phyloP scores from a whole-genome alignment of 2,113 vertebrate genomes.

The Protobothrops mucrosquamatus region DNA sequence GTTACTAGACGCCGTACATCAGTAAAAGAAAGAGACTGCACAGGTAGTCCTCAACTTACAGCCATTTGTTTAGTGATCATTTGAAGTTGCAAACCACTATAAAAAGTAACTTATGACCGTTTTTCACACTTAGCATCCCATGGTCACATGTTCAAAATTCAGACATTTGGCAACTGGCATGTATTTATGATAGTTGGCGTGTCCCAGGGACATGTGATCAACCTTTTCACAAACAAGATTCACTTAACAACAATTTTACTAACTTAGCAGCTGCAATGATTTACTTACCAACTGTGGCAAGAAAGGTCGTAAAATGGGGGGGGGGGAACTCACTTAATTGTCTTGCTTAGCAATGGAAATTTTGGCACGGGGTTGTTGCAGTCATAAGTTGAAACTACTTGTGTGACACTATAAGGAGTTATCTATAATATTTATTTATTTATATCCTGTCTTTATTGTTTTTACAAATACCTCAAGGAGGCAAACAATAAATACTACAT shows the following conservation, averaged over 20 bases:
- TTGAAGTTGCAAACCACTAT: neutral
- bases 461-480: neutral
- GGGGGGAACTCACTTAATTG: neutral
- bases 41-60: neutral
- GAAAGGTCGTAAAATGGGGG: neutral
- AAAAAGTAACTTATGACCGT: neutral
- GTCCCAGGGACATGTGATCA: neutral
- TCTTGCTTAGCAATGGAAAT: neutral
- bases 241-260: neutral
- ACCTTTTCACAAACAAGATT: neutral
- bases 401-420: neutral
- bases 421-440: neutral
- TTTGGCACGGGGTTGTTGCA: too few relatives aligned
- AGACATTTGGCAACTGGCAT: neutral
- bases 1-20: neutral
- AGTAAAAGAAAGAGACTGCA: neutral
- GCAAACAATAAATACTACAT: too few relatives aligned
- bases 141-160: neutral
- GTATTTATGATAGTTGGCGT: neutral
- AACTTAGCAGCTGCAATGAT: neutral
- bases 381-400: neutral
- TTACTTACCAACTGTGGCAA: neutral
- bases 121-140: neutral
- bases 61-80: neutral
- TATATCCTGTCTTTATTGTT: neutral